Percentiles rank a stretch among this genome's conserved stretches.
phyloP scores from a whole-genome alignment of 2,888 invertebrate species.

The Lasioglossum leucozonium region DNA sequence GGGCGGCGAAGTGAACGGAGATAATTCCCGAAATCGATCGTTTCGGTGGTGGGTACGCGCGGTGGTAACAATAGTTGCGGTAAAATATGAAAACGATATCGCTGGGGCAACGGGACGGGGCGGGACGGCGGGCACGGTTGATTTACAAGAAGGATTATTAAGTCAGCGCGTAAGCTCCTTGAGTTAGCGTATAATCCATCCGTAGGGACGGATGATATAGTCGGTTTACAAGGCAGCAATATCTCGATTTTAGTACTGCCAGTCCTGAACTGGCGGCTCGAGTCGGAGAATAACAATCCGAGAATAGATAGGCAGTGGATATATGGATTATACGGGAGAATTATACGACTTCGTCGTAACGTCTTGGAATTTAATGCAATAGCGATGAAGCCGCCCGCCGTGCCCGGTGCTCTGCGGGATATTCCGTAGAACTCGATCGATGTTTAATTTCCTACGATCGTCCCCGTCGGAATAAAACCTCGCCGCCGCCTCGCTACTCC shows the following conservation, averaged over 20 bases:
- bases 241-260: constrained; percentile 68
- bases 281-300: constrained; percentile 67
- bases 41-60: neutral
- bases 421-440: constrained; percentile 57
- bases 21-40: neutral
- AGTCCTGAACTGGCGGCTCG: constrained; percentile 42
- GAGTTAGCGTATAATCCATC: constrained; percentile 70
- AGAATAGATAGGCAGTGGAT: constrained; percentile 69
- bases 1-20: neutral
- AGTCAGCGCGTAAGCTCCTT: constrained; percentile 68
- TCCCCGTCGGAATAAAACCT: constrained; percentile 48
- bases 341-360: constrained; percentile 67
- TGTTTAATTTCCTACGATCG: constrained; percentile 65
- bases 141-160: constrained; percentile 71
- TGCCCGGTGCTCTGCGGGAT: constrained; percentile 17
- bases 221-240: constrained; percentile 72
- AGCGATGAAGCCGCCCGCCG: constrained; percentile 43
- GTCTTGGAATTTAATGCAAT: constrained; percentile 67
- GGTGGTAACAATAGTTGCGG: constrained; percentile 24
- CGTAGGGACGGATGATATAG: constrained; percentile 42
- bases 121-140: constrained; percentile 20
- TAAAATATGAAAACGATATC: constrained; percentile 47
- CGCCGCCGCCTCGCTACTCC: neutral
- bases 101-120: neutral
- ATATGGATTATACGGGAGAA: constrained; percentile 70